Conservation (phyloP, 2,797 vertebrate genomes). For the Thripadectes ignobilis region DNA sequence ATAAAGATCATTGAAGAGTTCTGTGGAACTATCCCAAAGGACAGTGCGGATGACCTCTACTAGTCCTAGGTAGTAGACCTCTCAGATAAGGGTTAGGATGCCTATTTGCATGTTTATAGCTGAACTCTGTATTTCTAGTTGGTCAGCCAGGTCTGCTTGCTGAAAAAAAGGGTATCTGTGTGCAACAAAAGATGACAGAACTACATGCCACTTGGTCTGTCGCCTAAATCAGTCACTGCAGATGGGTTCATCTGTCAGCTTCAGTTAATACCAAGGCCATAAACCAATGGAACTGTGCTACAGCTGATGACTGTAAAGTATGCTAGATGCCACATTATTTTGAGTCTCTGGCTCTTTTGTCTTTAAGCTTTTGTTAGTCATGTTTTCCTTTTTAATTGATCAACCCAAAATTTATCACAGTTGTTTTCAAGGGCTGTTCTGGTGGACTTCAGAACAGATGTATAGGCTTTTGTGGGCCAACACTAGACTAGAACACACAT, state of each 20-base stretch:
- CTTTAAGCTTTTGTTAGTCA: not conserved
- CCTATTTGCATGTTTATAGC: not conserved
- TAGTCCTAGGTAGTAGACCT: not conserved
- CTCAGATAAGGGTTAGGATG: not conserved
- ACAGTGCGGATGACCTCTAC: not conserved
- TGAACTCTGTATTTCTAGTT: not conserved
- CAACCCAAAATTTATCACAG: not conserved
- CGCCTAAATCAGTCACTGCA: not conserved
- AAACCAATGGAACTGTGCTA: not conserved
- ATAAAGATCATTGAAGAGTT: not conserved
- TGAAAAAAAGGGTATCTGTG: not conserved
- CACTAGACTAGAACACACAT: fast-evolving
- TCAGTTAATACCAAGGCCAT: not conserved
- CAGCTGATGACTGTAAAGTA: not conserved
- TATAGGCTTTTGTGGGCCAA: not conserved
- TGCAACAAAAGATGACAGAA: not conserved
- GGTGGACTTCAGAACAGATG: not conserved
- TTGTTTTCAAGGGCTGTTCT: not conserved
- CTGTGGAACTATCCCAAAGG: not conserved
- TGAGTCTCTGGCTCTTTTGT: not conserved
- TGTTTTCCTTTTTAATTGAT: not conserved
- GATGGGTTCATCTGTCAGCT: not conserved
- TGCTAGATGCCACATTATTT: not conserved
- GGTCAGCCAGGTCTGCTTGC: not conserved
- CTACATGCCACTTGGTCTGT: not conserved